Evolutionary conservation across 2,888 invertebrate genomes (phyloP), one percentile per base, ranked within the genome.

Genomic region (Beris chalybata): DNA sequence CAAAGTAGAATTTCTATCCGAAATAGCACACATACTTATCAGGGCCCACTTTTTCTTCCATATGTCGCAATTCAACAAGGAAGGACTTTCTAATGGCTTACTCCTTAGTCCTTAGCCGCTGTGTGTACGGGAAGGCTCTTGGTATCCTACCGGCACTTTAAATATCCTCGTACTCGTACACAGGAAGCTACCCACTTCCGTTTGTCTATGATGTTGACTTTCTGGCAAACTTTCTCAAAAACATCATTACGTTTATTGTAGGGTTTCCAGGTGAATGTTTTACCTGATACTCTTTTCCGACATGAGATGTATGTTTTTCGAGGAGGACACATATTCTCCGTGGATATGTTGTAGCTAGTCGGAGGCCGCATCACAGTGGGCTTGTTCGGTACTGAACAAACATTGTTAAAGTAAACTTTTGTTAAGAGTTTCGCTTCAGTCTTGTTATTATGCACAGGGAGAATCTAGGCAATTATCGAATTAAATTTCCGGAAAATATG

Each of bases 381-480:
- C 15, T 13, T 48, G 48, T 48, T 48, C 29, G 45, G 30, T 45
- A 30, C 47, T 30, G 58, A 30, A n/a, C 58, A 45, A 47, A 58
- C 47, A 58, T 47, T 47, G 31, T 47, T 30, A 9, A 22, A 32
- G 13, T 47, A 58, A 58, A 58, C 58, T 58, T 58, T 58, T 58
- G 58, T 47, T 7, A 31, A n/a, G 47, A 58, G 58, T 30, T 30
- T 38, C 45, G 22, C 15, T 43, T 47, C 31, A 7, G 47, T 58
- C 47, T 58, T 58, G 58, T 47, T 58, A 57, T 43, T 4, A n/a
- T 58, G 30, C 38, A n/a, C 13, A 43, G 31, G 30, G 29, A 58
- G 29, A 58, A 58, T 58, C 58, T 47, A 58, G 22, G 58, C 58
- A 58, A 58, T 58, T 58, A 58, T 58, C 58, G 47, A 58, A 58